Conservation (phyloP, 2,888 invertebrate species). For the Sthenelais limicola region DNA sequence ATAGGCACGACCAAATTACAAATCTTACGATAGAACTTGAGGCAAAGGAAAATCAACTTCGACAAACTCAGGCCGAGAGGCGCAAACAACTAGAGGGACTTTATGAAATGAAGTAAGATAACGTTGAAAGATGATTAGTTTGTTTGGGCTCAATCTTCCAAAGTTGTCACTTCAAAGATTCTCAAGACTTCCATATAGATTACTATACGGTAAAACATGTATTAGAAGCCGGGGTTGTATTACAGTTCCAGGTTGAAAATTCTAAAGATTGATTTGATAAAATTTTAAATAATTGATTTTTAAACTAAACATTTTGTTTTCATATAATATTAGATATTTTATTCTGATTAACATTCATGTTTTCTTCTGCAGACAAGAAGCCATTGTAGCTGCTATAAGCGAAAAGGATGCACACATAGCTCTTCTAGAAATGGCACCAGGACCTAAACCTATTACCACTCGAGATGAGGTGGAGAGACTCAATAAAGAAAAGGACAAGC, state of each 20-base stretch:
- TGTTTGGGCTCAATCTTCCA: no score
- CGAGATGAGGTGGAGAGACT: constrained; percentile 78
- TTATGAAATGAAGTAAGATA: constrained; percentile 85
- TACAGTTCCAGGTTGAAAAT: no score
- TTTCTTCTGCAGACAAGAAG: constrained; percentile 80
- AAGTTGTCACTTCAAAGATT: no score
- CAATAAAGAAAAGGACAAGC: constrained; percentile 80
- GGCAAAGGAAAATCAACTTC: constrained; percentile 81
- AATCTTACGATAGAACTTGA: constrained; percentile 79
- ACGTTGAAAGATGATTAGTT: no score
- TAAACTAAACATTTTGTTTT: no score
- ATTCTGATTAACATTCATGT: no score
- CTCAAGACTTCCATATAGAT: no score
- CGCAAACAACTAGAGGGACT: constrained; percentile 82
- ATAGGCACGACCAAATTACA: constrained; percentile 75
- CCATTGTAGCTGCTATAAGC: constrained; percentile 85
- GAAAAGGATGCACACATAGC: constrained; percentile 92
- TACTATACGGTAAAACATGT: no score
- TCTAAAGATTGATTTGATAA: no score
- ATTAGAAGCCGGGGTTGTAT: no score
- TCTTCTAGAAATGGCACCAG: constrained; percentile 78
- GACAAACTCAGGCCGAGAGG: constrained; percentile 94
- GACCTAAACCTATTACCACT: constrained; percentile 66
- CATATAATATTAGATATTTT: no score
- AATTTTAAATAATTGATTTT: no score